Evolutionary conservation across 2,888 invertebrate species (phyloP).

Genomic region (Falcaria lacertinaria): DNA sequence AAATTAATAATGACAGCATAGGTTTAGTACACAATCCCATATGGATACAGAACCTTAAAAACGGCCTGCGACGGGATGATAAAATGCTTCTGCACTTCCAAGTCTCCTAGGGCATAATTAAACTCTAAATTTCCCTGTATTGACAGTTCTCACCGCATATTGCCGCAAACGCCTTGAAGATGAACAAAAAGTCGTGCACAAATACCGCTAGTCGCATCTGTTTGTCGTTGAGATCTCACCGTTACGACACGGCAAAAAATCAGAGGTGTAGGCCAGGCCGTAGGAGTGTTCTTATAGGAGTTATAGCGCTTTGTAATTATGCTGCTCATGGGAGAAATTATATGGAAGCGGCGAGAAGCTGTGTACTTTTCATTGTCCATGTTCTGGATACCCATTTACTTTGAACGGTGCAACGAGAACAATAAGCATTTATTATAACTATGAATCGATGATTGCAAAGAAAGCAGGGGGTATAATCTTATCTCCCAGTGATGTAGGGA

Average conservation of each 20-base stretch:
- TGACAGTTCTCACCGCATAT: constrained; percentile 39
- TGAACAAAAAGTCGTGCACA: constrained; percentile 57
- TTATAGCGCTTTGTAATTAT: constrained; percentile 47
- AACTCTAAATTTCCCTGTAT: constrained; percentile 18
- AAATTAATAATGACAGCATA: too few species aligned
- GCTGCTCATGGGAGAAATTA: constrained; percentile 43
- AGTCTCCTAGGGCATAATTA: neutral
- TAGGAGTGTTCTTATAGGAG: constrained; percentile 53
- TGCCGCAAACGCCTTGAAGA: constrained; percentile 27
- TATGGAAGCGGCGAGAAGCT: constrained; percentile 30
- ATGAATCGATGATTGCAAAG: too few species aligned
- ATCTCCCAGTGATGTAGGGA: too few species aligned
- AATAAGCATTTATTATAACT: constrained; percentile 1
- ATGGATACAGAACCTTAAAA: too few species aligned
- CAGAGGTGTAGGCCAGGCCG: constrained; percentile 18
- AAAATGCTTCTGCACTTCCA: too few species aligned
- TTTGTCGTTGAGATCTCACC: constrained; percentile 69
- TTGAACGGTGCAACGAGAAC: neutral
- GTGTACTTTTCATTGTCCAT: constrained; percentile 17
- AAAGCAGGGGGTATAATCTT: too few species aligned
- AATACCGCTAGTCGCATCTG: constrained; percentile 76
- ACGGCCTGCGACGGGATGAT: too few species aligned
- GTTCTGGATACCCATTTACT: constrained; percentile 2
- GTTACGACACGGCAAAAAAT: constrained; percentile 60
- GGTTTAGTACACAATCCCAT: too few species aligned